Conservation (phyloP, 2,888 invertebrate species). For the Octodonta nipae region DNA sequence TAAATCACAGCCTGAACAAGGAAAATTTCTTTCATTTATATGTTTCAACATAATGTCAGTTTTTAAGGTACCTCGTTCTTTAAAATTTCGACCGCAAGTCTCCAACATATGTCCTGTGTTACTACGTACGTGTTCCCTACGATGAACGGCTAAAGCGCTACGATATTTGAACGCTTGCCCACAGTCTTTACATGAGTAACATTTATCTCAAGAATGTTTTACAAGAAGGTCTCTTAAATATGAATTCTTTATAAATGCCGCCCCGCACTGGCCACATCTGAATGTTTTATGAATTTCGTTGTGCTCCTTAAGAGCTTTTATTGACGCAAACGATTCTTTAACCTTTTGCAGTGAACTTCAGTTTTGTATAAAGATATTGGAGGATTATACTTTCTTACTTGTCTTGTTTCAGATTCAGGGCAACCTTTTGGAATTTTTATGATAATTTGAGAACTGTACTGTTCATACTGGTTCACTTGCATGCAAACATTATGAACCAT, state of each 20-base stretch:
- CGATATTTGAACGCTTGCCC: conserved; percentile 22
- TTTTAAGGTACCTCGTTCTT: conserved; percentile 23
- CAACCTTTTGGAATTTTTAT: conserved; percentile 9
- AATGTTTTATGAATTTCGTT: conserved; percentile 15
- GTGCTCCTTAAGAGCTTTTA: conserved; percentile 9
- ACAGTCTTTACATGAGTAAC: conserved; percentile 21
- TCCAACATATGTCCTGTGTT: conserved; percentile 23
- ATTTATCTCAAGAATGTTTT: conserved; percentile 18
- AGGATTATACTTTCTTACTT: too few species aligned
- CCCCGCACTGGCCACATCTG: conserved; percentile 17
- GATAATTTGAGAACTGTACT: conserved; percentile 10
- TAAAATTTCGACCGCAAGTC: conserved; percentile 23
- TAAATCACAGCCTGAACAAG: conserved; percentile 21
- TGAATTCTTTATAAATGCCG: conserved; percentile 15
- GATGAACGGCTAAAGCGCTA: conserved; percentile 22
- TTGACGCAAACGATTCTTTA: conserved; percentile 7
- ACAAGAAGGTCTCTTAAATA: conserved; percentile 17
- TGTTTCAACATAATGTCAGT: conserved; percentile 23
- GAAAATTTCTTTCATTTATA: conserved; percentile 20
- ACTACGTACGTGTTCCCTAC: conserved; percentile 21
- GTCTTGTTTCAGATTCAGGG: too few species aligned
- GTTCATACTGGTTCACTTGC: conserved; percentile 7
- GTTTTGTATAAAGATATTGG: too few species aligned
- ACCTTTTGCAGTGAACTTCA: too few species aligned
- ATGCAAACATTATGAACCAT: conserved; percentile 9